Evolutionary conservation across 2,113 vertebrate genomes (phyloP).

Genomic region (Odontesthes bonariensis): DNA sequence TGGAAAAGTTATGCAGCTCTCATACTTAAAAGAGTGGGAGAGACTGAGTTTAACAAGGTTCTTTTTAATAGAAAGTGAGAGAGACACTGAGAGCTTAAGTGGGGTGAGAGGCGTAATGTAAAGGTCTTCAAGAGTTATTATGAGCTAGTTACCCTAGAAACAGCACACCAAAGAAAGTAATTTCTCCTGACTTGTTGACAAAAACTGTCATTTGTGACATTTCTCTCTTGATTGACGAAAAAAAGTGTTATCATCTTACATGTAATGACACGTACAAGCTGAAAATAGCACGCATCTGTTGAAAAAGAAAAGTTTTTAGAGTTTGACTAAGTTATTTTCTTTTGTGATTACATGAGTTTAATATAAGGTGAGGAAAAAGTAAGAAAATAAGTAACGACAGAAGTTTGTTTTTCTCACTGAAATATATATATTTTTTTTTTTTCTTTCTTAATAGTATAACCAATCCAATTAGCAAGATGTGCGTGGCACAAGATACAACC

Average conservation of each 20-base stretch:
- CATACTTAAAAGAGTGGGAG: neutral
- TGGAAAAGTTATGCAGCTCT: neutral
- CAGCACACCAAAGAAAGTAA: constrained; percentile 37
- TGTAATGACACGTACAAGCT: constrained; percentile 17
- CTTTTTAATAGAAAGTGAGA: constrained; percentile 3
- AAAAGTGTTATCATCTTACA: constrained; percentile 10
- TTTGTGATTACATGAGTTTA: neutral
- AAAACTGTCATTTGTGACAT: constrained; percentile 34
- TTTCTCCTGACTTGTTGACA: constrained; percentile 35
- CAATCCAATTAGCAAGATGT: no score
- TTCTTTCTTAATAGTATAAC: no score
- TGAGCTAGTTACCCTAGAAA: constrained; percentile 65
- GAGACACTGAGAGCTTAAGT: neutral
- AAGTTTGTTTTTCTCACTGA: no score
- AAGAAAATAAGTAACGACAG: neutral
- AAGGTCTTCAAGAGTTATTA: constrained; percentile 38
- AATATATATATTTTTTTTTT: no score
- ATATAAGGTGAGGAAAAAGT: neutral
- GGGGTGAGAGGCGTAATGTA: constrained; percentile 33
- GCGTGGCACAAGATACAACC: no score
- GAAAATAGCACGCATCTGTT: constrained; percentile 33
- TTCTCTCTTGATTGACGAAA: constrained; percentile 31
- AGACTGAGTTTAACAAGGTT: constrained; percentile 6
- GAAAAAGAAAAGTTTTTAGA: neutral
- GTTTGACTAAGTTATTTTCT: neutral